These are phyloP conservation scores for Pammene fasciana DNA, from an alignment of 2,888 invertebrate genomes.

Conservation along the genomic window DNA sequence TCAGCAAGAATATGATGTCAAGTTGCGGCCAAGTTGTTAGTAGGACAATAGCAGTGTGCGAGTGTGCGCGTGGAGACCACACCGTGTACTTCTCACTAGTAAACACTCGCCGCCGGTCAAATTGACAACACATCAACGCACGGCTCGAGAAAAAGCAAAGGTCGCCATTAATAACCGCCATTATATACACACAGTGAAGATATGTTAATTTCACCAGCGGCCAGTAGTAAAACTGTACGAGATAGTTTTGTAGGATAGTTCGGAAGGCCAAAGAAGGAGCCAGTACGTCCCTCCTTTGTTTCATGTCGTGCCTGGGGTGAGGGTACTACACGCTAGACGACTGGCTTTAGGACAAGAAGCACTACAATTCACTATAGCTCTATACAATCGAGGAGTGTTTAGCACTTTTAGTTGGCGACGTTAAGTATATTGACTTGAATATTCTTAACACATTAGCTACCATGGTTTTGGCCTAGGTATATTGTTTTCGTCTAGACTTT, in stretches of 20 bases:
- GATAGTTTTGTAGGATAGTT: constrained; percentile 33
- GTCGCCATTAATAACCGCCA: neutral
- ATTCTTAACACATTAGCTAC: constrained; percentile 9
- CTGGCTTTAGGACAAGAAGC: neutral
- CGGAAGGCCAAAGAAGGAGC: constrained; percentile 13
- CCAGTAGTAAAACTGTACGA: constrained; percentile 24
- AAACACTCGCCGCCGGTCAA: constrained; percentile 20
- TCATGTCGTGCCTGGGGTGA: constrained; percentile 11
- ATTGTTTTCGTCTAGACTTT: too few relatives aligned
- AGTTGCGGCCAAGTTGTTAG: constrained; percentile 73
- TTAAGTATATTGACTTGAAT: neutral
- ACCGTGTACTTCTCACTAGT: constrained; percentile 66
- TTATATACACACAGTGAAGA: neutral
- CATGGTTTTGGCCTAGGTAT: neutral
- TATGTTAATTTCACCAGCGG: constrained; percentile 23
- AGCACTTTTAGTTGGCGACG: neutral
- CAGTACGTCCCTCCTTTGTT: neutral
- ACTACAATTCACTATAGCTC: too few relatives aligned
- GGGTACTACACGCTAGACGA: constrained; percentile 10
- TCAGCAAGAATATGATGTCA: constrained; percentile 55
- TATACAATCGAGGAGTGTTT: neutral
- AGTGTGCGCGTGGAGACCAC: constrained; percentile 80
- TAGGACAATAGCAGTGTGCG: constrained; percentile 78
- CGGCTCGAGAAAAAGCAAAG: neutral
- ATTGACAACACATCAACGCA: constrained; percentile 2